Conservation (phyloP, 2,797 vertebrate species). For the Acropternis orthonyx region DNA sequence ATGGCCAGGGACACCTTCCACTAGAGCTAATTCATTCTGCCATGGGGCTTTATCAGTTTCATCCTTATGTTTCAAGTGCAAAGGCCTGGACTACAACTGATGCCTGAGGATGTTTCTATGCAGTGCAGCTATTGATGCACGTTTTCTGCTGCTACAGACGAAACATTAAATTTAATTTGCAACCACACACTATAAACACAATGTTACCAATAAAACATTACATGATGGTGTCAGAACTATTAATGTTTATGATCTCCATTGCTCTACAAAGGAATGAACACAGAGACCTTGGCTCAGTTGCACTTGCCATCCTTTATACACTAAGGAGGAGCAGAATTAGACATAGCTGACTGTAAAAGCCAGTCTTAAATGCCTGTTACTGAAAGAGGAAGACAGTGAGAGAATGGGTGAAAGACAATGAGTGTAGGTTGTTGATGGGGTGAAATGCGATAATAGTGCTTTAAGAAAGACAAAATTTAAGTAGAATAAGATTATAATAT, state of each 20-base stretch:
- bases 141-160: not conserved
- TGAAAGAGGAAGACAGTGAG: not conserved
- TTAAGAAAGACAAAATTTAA: not conserved
- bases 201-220: not conserved
- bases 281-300: not conserved
- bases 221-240: not conserved
- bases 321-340: not conserved
- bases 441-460: not conserved
- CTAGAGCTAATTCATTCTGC: fast-evolving
- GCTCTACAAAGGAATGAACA: not conserved
- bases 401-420: not conserved
- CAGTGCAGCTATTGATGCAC: not conserved
- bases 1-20: not conserved
- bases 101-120: not conserved
- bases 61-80: not conserved
- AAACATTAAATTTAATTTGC: not conserved
- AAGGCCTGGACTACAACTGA: not conserved
- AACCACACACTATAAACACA: not conserved
- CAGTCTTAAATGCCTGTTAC: not conserved
- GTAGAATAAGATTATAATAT: not conserved
- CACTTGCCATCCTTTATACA: not conserved
- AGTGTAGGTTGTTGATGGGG: not conserved
- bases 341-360: not conserved
- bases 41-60: not conserved
- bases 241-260: not conserved